A percentile compares a stretch with the other conserved stretches of the same genome.
phyloP scores from a whole-genome alignment of 2,113 vertebrate genomes.

The Eudorcas thomsonii region DNA sequence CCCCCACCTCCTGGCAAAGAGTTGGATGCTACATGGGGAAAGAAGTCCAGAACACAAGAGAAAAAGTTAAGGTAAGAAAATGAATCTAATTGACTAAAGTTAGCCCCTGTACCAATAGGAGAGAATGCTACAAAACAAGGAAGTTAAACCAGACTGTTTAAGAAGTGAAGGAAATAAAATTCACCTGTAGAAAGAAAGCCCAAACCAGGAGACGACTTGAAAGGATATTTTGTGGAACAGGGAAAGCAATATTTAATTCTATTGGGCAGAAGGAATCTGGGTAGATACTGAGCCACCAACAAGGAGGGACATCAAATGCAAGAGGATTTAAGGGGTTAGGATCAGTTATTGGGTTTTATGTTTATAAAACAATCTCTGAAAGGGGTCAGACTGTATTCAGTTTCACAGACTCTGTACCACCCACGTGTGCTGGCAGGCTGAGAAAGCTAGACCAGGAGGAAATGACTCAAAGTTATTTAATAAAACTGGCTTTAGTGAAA shows the following conservation, averaged over 20 bases:
- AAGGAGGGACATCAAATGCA: not conserved
- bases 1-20: not conserved
- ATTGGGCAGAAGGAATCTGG: not conserved
- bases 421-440: not conserved
- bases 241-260: slow-evolving; percentile 2
- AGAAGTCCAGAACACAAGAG: not conserved
- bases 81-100: not conserved
- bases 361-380: slow-evolving; percentile 24
- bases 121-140: not conserved
- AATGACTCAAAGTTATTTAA: slow-evolving; percentile 52
- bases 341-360: not conserved
- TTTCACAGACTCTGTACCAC: not conserved
- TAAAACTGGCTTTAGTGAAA: slow-evolving; percentile 22
- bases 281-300: not conserved
- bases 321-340: not conserved
- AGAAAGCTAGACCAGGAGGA: slow-evolving; percentile 9
- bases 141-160: not conserved
- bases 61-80: not conserved
- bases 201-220: not conserved
- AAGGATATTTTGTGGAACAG: not conserved
- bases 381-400: not conserved
- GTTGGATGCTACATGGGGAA: not conserved
- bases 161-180: not conserved
- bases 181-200: not conserved
- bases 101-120: not conserved